phyloP scores from a whole-genome alignment of 2,113 vertebrate genomes.

The human (Homo sapiens) region GRCh38 chr3:71969001-71969500 shows the following conservation, averaged over 20 bases:
- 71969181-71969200: not conserved
- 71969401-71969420: not conserved
- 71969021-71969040: conserved; percentile 33
- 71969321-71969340: not conserved
- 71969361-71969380: not conserved
- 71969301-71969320: not conserved
- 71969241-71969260: not conserved
- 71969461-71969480: not conserved
- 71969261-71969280: not conserved
- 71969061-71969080: conserved; percentile 17
- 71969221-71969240: not conserved
- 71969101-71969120: not conserved
- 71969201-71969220: not conserved
- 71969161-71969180: not conserved
- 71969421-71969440: not conserved
- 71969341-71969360: not conserved
- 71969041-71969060: not conserved
- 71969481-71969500: not conserved
- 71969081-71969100: conserved; percentile 21
- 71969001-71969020: not conserved
- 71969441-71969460: not conserved
- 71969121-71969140: not conserved
- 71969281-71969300: not conserved
- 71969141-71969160: not conserved
- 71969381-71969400: not conserved